Base-by-base conservation (phyloP, 2,888 invertebrate species). In the Himalopsyche japonica region DNA sequence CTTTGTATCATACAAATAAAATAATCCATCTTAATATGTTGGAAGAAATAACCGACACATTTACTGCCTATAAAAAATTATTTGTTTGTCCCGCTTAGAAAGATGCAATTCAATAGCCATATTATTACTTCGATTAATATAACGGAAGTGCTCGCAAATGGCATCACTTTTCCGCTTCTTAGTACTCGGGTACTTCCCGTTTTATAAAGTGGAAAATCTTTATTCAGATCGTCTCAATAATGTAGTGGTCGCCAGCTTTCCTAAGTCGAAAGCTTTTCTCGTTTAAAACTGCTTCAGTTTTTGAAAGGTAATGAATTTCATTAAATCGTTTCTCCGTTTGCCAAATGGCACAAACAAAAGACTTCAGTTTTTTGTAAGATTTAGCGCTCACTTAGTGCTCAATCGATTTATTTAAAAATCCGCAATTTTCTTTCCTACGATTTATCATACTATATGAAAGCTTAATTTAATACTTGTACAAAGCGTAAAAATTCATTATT, bases 251-350 rank as follows among this genome's bases (percentile, higher is more conserved):
- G 57, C 57, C 57, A 24, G 57, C 57, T 57, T 57, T 20, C 20
- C 57, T 57, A 57, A 57, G 57, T 57, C 57, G 57, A 57, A 24
- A 57, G 57, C 57, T 57, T 57, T 20, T 7, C 57, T 57, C 57
- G 57, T 57, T 57, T 57, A 57, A 57, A 57, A 24, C 57, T 57
- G 57, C 57, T 57, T 57, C 79, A 78, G 79, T 80, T 83, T 82
- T 83, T 70, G 80, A 83, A 80, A 83, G 83, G 83, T 83, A 83
- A 83, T 83, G 83, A 79, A 83, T 83, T 83, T 83, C 79, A 49
- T 70, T 49, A 76, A 83, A 83, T 80, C 49, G 83, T 76, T 80
- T 83, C 83, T 79, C 48, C 77, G 76, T 24, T 77, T 37, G 47
- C n/a, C 82, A 76, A 43, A 80, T 80, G 79, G 57, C 18, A 49